These are phyloP conservation scores for Megaustenia siamemsis DNA, from an alignment of 2,888 invertebrate genomes.

Conservation along the genomic window DNA sequence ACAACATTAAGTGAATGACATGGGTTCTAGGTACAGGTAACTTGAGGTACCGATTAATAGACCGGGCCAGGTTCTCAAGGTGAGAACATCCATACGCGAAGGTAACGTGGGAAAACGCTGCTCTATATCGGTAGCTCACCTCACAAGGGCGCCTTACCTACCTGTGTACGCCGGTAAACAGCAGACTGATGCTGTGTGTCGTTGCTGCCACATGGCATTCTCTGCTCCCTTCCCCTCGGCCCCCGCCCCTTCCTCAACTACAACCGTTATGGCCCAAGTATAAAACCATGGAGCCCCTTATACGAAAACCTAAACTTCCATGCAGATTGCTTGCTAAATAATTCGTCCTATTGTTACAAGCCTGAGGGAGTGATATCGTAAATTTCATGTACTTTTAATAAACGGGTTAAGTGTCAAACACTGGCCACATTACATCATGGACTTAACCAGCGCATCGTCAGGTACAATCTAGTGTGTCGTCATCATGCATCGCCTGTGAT, in stretches of 20 bases:
- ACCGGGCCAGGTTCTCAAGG: neutral
- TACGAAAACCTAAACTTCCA: constrained; percentile 9
- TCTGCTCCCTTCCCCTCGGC: neutral
- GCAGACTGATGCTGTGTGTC: constrained; percentile 38
- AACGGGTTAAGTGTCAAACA: no score
- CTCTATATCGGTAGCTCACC: constrained; percentile 57
- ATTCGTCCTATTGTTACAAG: neutral
- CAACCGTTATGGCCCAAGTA: constrained; percentile 60
- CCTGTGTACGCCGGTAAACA: constrained; percentile 33
- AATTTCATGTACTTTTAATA: no score
- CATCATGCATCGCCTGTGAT: no score
- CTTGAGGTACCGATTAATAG: constrained; percentile 10
- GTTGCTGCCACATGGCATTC: constrained; percentile 42
- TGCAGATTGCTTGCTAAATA: neutral
- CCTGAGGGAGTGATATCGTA: no score
- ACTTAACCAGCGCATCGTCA: no score
- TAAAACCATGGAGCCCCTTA: constrained; percentile 59
- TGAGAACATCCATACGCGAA: constrained; percentile 37
- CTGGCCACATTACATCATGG: no score
- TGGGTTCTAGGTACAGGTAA: no score
- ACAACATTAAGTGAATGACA: no score
- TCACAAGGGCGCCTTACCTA: constrained; percentile 56
- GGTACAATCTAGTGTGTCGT: no score
- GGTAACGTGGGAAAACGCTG: constrained; percentile 44
- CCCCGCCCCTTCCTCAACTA: constrained; percentile 51